Base-by-base conservation (phyloP, 1,140 invertebrate species). In the Drosophila bifasciata region DNA sequence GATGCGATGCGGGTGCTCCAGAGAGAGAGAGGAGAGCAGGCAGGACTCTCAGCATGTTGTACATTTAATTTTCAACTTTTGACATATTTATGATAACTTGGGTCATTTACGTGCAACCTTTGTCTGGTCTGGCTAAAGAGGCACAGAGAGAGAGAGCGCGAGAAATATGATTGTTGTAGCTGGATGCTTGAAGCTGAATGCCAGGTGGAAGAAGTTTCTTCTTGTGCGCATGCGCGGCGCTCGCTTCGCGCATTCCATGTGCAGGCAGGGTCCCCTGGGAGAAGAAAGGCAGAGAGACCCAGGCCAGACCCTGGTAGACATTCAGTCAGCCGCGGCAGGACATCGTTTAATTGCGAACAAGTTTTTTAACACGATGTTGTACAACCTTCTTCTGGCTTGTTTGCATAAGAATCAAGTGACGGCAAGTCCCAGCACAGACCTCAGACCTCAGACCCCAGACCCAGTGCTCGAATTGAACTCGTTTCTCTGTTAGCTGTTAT, bases 51-150 rank as follows among this genome's bases (percentile, higher is more conserved):
- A 68, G 70, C 89, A 76, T 79, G 89, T 78, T 90, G 89, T 76
- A 84, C 76, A 86, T 83, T 89, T 90, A 84, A 91, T 91, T 91
- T 91, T 73, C 70, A 80, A 62, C 86, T 91, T 79, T 91, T 89
- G 89, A 91, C 89, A 90, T 91, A 91, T 91, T 91, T 91, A 91
- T 91, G 89, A 91, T 91, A 90, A 85, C 89, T 89, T 90, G 89
- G 89, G 89, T 91, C 89, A 91, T 90, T 91, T 91, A 90, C 83
- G 89, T 88, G 89, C 89, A 88, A 91, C 89, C 89, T 91, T 91
- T 91, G 84, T 88, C 79, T 79, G 71, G 72, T 61, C 21, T 74
- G 60, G 32, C 36, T 50, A 62, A 52, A 48, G 41, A 78, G 68
- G 13, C 53, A 58, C 46, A 72, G 55, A 21, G 32, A 46, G 63